A percentile compares a stretch with the other conserved stretches of the same genome.
Conservation (phyloP, 2,113 vertebrate genomes). For the Natator depressus region DNA sequence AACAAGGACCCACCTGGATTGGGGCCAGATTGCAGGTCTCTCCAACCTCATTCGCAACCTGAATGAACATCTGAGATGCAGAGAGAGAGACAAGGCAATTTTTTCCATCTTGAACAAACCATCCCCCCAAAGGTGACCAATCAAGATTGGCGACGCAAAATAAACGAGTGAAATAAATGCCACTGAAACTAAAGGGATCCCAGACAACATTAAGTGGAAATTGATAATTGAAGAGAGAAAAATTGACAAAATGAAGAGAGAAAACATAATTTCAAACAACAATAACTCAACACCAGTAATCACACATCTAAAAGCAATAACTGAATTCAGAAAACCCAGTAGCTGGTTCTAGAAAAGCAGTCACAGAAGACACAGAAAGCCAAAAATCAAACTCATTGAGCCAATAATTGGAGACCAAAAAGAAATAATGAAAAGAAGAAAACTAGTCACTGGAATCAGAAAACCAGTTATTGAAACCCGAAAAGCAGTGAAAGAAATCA, state of each 20-base stretch:
- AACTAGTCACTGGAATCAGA: not conserved
- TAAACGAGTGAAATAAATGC: not conserved
- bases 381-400: no score
- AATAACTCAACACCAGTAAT: not conserved
- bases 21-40: not conserved
- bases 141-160: rapidly evolving
- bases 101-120: not conserved
- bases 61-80: not conserved
- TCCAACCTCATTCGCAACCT: not conserved
- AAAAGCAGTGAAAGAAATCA: no score
- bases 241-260: not conserved
- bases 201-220: not conserved
- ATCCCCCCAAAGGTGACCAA: not conserved
- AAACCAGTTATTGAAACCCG: not conserved
- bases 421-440: no score
- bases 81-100: not conserved
- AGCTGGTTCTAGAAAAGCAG: not conserved
- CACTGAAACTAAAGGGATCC: not conserved
- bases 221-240: not conserved
- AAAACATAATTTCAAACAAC: not conserved
- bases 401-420: no score
- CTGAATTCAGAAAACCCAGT: not conserved
- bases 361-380: not conserved
- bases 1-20: not conserved
- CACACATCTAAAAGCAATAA: not conserved